phyloP scores from a whole-genome alignment of 2,113 vertebrate genomes.

The Pseudopodoces humilis region DNA sequence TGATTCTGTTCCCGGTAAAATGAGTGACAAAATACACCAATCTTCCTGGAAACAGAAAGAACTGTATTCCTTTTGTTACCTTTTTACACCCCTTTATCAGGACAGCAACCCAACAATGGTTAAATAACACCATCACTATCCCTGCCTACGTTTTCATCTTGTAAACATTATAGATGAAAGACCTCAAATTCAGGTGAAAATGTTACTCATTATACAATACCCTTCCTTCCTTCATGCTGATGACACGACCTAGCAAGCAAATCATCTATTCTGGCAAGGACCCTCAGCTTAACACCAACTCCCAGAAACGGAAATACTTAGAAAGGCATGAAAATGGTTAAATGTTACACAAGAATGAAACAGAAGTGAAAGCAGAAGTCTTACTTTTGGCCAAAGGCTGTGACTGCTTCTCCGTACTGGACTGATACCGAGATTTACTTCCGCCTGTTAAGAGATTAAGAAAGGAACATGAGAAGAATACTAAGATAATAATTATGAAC shows the following conservation, averaged over 20 bases:
- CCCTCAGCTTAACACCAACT: background rate
- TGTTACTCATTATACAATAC: background rate
- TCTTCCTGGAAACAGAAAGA: background rate
- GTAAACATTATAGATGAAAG: background rate
- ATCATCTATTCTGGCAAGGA: background rate
- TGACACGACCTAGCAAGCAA: background rate
- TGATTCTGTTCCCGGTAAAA: background rate
- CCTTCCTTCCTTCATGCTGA: background rate
- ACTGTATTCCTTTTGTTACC: background rate
- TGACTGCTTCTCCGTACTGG: background rate
- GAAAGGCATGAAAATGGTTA: background rate
- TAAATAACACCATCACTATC: background rate
- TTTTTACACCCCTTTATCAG: background rate
- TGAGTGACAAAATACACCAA: background rate
- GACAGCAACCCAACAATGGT: background rate
- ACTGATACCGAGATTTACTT: background rate
- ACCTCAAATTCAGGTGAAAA: background rate
- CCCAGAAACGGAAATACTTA: background rate
- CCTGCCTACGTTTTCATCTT: background rate
- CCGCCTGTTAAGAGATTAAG: background rate
- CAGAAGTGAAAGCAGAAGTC: constrained; percentile 41
- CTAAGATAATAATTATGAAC: background rate
- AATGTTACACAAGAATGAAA: background rate
- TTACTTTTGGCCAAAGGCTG: constrained; percentile 48
- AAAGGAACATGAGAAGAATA: background rate